These are phyloP conservation scores for Nymphicus hollandicus DNA, from an alignment of 2,113 vertebrate species.

Conservation along the genomic window DNA sequence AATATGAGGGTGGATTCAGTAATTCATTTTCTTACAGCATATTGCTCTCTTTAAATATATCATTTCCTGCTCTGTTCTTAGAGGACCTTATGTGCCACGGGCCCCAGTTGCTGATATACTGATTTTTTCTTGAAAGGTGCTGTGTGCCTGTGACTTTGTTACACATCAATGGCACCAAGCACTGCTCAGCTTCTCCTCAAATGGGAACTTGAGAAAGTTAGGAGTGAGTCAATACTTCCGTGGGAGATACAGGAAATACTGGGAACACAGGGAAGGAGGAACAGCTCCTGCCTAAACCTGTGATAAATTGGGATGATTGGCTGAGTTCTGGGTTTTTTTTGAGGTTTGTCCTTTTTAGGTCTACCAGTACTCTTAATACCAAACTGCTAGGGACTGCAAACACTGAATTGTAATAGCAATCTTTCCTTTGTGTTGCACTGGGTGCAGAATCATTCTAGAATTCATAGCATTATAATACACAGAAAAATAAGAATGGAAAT, in stretches of 20 bases:
- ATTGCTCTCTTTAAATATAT: neutral
- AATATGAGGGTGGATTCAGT: neutral
- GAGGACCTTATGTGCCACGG: neutral
- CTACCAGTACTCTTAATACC: neutral
- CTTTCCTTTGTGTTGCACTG: neutral
- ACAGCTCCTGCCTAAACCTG: neutral
- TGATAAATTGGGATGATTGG: neutral
- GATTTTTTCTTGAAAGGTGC: neutral
- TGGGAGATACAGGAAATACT: neutral
- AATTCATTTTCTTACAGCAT: constrained; percentile 2
- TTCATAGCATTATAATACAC: neutral
- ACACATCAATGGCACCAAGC: neutral
- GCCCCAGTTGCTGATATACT: neutral
- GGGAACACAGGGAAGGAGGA: neutral
- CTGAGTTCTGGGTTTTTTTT: neutral
- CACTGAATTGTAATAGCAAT: neutral
- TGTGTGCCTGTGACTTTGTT: neutral
- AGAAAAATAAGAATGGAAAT: neutral
- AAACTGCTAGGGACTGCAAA: neutral
- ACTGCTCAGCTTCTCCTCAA: neutral
- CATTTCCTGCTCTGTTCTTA: neutral
- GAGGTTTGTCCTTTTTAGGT: neutral
- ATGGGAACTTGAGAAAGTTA: neutral
- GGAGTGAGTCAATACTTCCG: neutral
- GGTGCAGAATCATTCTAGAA: neutral